Conservation (phyloP, 2,797 vertebrate genomes). For the Hirundo rustica region DNA sequence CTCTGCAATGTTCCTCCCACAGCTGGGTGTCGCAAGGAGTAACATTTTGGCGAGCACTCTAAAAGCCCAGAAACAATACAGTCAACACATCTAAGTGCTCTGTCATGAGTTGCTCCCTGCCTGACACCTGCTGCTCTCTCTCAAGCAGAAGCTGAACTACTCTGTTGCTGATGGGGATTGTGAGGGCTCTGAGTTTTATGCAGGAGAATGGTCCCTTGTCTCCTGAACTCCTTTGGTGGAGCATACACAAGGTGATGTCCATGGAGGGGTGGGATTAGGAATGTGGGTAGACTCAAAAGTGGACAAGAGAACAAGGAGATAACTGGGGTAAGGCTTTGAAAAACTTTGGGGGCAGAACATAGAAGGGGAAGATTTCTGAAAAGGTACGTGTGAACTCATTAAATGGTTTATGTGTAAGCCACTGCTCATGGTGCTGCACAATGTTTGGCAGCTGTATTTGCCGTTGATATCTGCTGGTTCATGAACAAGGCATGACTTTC, state of each 20-base stretch:
- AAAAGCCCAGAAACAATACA: background rate
- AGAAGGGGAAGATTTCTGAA: background rate
- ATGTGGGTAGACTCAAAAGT: background rate
- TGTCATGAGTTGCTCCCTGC: background rate
- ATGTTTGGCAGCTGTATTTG: background rate
- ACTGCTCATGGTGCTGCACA: background rate
- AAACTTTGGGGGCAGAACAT: background rate
- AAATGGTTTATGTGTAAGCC: background rate
- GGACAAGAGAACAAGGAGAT: background rate
- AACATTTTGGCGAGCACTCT: background rate
- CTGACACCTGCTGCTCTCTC: background rate
- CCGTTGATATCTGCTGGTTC: background rate
- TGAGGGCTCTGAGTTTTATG: background rate
- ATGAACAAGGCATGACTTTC: background rate
- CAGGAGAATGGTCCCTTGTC: background rate
- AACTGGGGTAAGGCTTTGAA: background rate
- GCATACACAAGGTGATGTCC: background rate
- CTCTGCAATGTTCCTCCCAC: background rate
- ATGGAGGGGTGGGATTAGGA: background rate
- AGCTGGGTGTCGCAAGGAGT: background rate
- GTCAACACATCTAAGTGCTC: background rate
- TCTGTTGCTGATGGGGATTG: background rate
- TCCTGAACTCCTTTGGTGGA: background rate
- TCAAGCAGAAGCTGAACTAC: background rate
- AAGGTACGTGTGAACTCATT: background rate